Base-by-base conservation (phyloP, 2,888 invertebrate species). In the Diarsia dahlii region DNA sequence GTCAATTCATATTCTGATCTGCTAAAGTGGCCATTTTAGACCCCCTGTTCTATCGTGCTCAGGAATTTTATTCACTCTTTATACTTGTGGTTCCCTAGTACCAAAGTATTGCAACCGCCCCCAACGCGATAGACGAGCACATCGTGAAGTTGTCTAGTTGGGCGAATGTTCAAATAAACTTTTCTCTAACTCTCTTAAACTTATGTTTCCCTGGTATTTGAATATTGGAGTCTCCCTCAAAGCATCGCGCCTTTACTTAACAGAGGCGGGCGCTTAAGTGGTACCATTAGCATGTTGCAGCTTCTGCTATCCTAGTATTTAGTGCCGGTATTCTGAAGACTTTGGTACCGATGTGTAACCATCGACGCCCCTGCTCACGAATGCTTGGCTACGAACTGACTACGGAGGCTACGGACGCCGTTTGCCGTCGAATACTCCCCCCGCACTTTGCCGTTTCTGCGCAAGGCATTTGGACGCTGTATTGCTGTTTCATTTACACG, bases 211-310 rank as follows among this genome's bases (percentile, higher is more conserved):
- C 82, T 78, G 69, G 78, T 73, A 66, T 18, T 68, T 69, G 78
- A 72, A 70, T 73, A 78, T 73, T 62, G 82, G 73, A 82, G 52
- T 48, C 65, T 62, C 62, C 50, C 73, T 46, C 50, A 82, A 69
- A 72, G 28, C 46, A 70, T 34, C 23, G 68, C 54, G 75, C 68
- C 58, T 48, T 39, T 60, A 18, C 46, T 64, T 13, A 54, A 18
- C 4, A 15, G 6, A 50, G 13, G 62, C 28, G 46, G 28, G n/a
- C 54, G 54, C 67, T 20, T 45, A 13, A 28, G 18, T 8, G n/a
- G 9, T 72, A 6, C 20, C 6, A 48, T 23, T 9, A 54, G 23
- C 45, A 4, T 13, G 20, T 62, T 56, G 18, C 18, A 81, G 56
- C 18, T 63, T 74, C 62, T 81, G 74, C 23, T 78, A n/a, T 34